Conservation (phyloP, 2,888 invertebrate species). For the Stegana nigrithorax region DNA sequence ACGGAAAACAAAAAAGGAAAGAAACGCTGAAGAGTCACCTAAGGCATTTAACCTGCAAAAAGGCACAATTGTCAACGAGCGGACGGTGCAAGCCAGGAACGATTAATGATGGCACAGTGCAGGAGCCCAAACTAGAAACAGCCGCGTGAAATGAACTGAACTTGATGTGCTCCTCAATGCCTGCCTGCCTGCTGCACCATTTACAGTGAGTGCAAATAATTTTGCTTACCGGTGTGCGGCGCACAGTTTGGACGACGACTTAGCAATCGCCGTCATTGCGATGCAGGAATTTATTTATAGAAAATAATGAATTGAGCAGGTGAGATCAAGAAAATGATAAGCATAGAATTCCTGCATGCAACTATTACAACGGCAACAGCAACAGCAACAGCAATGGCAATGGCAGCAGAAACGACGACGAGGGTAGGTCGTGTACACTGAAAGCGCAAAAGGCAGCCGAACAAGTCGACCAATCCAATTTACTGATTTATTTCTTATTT, state of each 20-base stretch:
- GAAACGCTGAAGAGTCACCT: too few species aligned
- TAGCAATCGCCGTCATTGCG: not conserved
- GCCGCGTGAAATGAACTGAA: constrained; percentile 49
- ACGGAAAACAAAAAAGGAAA: not conserved
- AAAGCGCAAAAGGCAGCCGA: not conserved
- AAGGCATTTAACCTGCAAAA: too few species aligned
- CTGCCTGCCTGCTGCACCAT: not conserved
- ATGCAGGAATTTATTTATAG: constrained; percentile 48
- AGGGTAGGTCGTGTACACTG: not conserved
- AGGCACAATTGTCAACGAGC: constrained; percentile 6
- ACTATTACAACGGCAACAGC: not conserved
- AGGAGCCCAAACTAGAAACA: too few species aligned
- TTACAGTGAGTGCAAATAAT: too few species aligned
- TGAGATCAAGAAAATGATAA: constrained; percentile 61
- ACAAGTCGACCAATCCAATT: constrained; percentile 50
- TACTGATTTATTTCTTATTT: constrained; percentile 63
- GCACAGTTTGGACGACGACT: too few species aligned
- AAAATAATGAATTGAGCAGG: constrained; percentile 62
- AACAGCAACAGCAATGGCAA: not conserved
- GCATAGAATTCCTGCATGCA: constrained; percentile 59
- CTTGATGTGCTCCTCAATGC: not conserved
- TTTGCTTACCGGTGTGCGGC: too few species aligned
- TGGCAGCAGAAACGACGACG: too few species aligned
- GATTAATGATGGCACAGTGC: too few species aligned
- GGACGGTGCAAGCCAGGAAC: too few species aligned